These are phyloP conservation scores for Styela plicata DNA, from an alignment of 23 tunicate genomes.

Conservation along the genomic window DNA sequence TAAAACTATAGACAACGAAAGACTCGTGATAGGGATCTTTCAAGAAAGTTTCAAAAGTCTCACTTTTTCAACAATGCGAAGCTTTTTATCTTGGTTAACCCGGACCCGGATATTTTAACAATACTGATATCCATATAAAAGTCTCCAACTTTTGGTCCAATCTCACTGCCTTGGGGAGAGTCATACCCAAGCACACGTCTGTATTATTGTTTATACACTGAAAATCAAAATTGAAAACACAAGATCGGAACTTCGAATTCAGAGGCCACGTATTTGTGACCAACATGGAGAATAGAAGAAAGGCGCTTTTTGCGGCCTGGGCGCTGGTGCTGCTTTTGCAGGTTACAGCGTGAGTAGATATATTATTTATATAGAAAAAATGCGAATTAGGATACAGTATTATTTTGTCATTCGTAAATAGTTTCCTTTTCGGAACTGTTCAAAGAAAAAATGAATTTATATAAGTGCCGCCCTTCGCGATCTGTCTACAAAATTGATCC, in stretches of 20 bases:
- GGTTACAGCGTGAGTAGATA: neutral
- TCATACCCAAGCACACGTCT: neutral
- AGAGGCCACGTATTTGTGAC: neutral
- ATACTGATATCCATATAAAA: neutral
- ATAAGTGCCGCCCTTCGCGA: no score
- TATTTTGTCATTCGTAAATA: no score
- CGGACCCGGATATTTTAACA: neutral
- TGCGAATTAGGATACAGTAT: no score
- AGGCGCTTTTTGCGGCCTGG: neutral
- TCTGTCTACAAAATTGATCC: no score
- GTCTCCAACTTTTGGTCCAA: neutral
- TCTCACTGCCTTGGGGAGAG: neutral
- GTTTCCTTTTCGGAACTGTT: no score
- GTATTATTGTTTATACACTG: neutral
- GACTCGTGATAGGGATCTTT: no score
- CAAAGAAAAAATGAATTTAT: no score
- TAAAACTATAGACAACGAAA: no score
- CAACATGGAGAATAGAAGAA: neutral
- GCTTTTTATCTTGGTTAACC: neutral
- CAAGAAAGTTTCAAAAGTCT: no score
- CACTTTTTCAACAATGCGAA: no score
- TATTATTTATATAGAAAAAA: no score
- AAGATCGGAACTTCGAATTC: neutral
- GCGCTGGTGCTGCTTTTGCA: neutral
- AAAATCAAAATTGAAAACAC: no score